Conservation (phyloP, 2,797 vertebrate species). For the Rhabdophis nuchalis region DNA sequence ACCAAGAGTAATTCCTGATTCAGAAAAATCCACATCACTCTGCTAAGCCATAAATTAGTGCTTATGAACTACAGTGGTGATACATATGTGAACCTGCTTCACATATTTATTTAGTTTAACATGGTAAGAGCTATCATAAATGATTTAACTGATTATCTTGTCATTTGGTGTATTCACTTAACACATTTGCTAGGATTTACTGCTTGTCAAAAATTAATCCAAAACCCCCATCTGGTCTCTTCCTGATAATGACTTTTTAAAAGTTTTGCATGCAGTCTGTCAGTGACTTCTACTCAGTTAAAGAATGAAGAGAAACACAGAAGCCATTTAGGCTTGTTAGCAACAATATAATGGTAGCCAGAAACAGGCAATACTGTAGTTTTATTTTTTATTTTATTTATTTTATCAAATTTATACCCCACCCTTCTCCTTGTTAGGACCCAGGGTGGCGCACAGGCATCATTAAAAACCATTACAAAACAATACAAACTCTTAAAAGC, state of each 20-base stretch:
- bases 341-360: neutral
- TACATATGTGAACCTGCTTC: neutral
- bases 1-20: neutral
- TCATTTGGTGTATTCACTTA: neutral
- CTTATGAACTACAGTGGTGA: neutral
- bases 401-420: no score
- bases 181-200: neutral
- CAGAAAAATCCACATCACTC: neutral
- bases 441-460: no score
- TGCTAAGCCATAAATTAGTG: neutral
- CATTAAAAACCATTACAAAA: no score
- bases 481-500: no score
- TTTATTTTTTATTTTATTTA: no score
- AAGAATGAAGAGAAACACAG: neutral
- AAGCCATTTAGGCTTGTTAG: neutral
- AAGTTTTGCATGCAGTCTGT: neutral
- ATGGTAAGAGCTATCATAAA: neutral
- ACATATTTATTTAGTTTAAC: neutral
- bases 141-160: neutral
- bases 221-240: neutral
- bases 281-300: neutral
- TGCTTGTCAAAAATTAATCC: neutral
- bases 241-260: neutral
- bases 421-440: no score
- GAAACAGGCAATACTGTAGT: neutral